Base-by-base conservation (phyloP, 2,888 invertebrate genomes). In the Dione juno region DNA sequence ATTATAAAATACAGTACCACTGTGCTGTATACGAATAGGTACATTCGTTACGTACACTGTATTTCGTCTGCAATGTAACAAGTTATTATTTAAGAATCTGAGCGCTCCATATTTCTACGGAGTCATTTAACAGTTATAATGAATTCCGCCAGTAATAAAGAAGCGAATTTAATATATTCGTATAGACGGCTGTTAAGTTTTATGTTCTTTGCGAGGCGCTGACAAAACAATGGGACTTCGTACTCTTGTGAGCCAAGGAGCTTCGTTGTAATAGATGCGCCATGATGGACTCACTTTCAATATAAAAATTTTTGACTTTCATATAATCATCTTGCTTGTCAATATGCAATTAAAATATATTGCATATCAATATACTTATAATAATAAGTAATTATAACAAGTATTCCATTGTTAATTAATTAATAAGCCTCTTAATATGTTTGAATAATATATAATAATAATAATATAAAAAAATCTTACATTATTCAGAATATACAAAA, bases 51-150 rank as follows among this genome's bases (percentile, higher is more conserved):
- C 28, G 28, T 28, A 28, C 5, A 28, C 28, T 28, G 28, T 28
- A 28, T 28, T 28, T 5, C n/a, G n/a, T n/a, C 10, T 40, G 40
- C 13, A 40, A 19, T 58, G 21, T 19, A 48, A 37, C 13, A 16
- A 21, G 21, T 43, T 16, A 50, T 76, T 76, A 75, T 77, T 82
- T 81, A 81, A 82, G 81, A 86, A 84, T 79, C 84, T 79, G 84
- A 83, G 80, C 86, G 83, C 82, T 86, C 84, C 79, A 88, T 84
- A 85, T 84, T 88, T 88, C 88, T 80, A 82, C 85, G 86, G 45
- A 61, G 45, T 86, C 86, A 87, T 89, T 88, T 89, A 88, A 89
- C 86, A 82, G 87, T 86, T 84, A 84, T 90, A 90, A 90, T 90
- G 89, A 88, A 89, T 88, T 85, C 85, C 80, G 83, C 76, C 80